These are phyloP conservation scores for Python bivittatus DNA, from an alignment of 2,113 vertebrate genomes.

Conservation along the genomic window DNA sequence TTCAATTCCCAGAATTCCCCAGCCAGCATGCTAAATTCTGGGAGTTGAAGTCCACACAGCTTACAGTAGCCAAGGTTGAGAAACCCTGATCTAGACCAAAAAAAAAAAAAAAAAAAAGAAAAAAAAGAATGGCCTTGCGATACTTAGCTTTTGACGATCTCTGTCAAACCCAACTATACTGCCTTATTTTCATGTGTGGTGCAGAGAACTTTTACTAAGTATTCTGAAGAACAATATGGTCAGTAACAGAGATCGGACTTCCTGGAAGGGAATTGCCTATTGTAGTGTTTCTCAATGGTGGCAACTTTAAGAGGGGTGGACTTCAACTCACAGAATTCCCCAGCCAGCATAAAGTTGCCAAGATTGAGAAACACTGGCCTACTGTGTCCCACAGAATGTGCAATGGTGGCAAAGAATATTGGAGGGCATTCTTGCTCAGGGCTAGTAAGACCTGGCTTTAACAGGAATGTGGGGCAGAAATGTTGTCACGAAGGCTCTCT, in stretches of 20 bases:
- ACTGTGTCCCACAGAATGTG: not conserved
- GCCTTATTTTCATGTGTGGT: not conserved
- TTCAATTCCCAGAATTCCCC: too few relatives aligned
- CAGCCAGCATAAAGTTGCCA: too few relatives aligned
- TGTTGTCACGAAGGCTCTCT: not conserved
- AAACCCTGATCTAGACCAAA: too few relatives aligned
- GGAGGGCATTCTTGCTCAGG: not conserved
- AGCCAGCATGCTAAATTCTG: too few relatives aligned
- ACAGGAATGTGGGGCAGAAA: not conserved
- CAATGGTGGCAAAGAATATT: not conserved
- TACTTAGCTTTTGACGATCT: slow-evolving; percentile 1
- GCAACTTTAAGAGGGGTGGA: too few relatives aligned
- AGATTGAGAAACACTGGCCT: too few relatives aligned
- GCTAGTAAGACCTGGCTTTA: not conserved
- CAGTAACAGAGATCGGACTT: not conserved
- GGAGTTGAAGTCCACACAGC: too few relatives aligned
- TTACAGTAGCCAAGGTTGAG: too few relatives aligned
- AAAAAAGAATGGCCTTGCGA: not conserved
- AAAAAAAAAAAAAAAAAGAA: too few relatives aligned
- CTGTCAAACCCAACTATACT: not conserved
- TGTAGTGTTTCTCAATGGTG: not conserved
- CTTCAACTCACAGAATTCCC: not conserved
- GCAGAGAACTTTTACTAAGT: not conserved
- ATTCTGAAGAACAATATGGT: not conserved
- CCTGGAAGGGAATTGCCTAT: not conserved